These are phyloP conservation scores for Atopsyche davidsoni DNA, from an alignment of 1,140 invertebrate species.

Conservation along the genomic window DNA sequence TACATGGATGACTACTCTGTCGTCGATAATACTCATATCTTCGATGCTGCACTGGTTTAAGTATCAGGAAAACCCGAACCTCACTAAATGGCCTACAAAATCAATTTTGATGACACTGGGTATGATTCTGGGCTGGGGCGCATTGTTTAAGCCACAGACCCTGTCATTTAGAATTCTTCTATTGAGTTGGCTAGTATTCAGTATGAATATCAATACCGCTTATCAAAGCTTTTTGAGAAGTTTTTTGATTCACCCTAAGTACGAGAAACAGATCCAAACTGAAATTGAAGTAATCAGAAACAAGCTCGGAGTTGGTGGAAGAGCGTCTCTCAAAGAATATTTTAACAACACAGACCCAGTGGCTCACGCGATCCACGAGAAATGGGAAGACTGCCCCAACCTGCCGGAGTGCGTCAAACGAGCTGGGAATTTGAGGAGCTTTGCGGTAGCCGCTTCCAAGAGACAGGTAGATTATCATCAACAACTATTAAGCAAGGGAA, in stretches of 20 bases:
- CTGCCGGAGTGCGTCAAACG: constrained; percentile 40
- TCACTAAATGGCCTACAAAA: constrained; percentile 44
- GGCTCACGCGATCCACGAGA: constrained; percentile 43
- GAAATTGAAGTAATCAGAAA: constrained; percentile 41
- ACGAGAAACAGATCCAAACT: constrained; percentile 43
- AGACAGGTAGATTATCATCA: constrained; percentile 42
- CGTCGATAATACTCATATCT: constrained; percentile 38
- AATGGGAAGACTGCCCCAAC: constrained; percentile 39
- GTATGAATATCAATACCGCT: constrained; percentile 45
- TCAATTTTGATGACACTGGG: constrained; percentile 45
- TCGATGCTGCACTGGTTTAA: constrained; percentile 41
- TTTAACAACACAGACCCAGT: constrained; percentile 41
- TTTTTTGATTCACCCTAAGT: constrained; percentile 47
- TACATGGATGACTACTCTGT: constrained; percentile 41
- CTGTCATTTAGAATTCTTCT: constrained; percentile 42
- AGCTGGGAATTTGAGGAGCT: constrained; percentile 38
- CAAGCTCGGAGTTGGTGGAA: constrained; percentile 40
- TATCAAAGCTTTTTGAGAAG: constrained; percentile 47
- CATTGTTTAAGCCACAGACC: constrained; percentile 40
- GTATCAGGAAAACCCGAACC: constrained; percentile 36
- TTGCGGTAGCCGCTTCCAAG: constrained; percentile 42
- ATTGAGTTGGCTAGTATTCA: constrained; percentile 44
- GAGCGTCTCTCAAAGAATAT: constrained; percentile 43
- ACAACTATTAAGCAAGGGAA: constrained; percentile 40
- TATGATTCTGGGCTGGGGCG: constrained; percentile 46